Evolutionary conservation across 2,113 vertebrate species (phyloP), one percentile per base, ranked within the genome.

Genomic region (Dascyllus trimaculatus): DNA sequence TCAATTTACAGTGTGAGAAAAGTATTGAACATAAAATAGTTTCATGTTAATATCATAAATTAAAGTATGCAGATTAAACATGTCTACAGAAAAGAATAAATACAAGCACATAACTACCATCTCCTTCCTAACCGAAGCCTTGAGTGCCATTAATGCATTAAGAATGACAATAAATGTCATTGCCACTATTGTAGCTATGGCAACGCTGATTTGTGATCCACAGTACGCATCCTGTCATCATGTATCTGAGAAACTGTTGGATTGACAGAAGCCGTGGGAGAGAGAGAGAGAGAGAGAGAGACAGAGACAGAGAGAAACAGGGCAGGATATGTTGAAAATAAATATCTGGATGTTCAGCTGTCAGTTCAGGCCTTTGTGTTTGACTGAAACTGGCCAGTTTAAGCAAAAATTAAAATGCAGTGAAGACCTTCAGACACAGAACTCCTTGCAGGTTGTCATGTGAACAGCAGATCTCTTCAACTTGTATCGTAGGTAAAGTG

Each of bases 401-500:
- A 15, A 58, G 46, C 61, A 17, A 61, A n/a, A 79, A 74, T 69
- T 11, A 45, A 71, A 74, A 53, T 15, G 11, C n/a, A 18, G 21
- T 21, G n/a, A 78, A 46, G 35, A n/a, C 14, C 65, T 77, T 68
- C n/a, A 64, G n/a, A 72, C 46, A 61, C 40, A 18, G 17, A 63
- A 35, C 35, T 17, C 11, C 15, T 51, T n/a, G 3, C 32, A 7
- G 6, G 32, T 53, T 26, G 9, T 14, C 11, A 62, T 32, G 11
- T 52, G 17, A 79, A 67, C 49, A 46, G 21, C 2, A 58, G 13
- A 74, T 72, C 11, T 71, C 21, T 68, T 68, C 14, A 53, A 45
- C 48, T 67, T 77, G 66, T 87, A 83, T 81, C 62, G 13, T 38
- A 93, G 91, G 88, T 51, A 92, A 90, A 73, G 86, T 85, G 70